These are phyloP conservation scores for Potorous gilbertii DNA, from an alignment of 2,797 vertebrate species.

Conservation along the genomic window DNA sequence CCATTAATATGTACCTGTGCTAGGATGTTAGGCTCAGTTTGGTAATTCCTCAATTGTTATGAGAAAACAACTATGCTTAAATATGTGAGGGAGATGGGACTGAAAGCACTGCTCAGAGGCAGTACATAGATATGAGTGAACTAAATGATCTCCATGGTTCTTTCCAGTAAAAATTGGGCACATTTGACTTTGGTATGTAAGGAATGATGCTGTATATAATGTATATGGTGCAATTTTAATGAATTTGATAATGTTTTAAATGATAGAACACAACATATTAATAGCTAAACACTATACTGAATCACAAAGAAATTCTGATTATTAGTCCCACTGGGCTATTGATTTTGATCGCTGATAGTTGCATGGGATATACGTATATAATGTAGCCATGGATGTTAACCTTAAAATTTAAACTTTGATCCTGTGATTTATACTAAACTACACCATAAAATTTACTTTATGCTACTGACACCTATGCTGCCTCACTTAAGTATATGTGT, in stretches of 20 bases:
- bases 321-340: constrained; percentile 73
- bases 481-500: constrained; percentile 71
- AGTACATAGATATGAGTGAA: background rate
- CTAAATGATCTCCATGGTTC: background rate
- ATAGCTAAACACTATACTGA: constrained; percentile 81
- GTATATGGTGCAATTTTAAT: constrained; percentile 85
- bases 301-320: constrained; percentile 68
- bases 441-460: constrained; percentile 86
- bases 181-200: background rate
- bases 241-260: constrained; percentile 79
- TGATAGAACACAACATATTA: constrained; percentile 76
- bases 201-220: constrained; percentile 78
- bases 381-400: constrained; percentile 82
- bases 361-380: constrained; percentile 83
- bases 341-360: constrained; percentile 79
- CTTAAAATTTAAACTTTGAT: constrained; percentile 80
- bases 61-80: background rate
- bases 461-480: constrained; percentile 79
- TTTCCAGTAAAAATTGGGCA: background rate
- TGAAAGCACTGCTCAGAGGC: background rate
- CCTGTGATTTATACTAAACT: constrained; percentile 84
- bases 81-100: background rate
- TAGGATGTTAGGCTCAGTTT: background rate
- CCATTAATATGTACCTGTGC: background rate
- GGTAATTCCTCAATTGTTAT: background rate